phyloP scores from a whole-genome alignment of 30 jellyfish, hydroid and myxozoan genomes.

The Pseudorhiza aurosa region DNA sequence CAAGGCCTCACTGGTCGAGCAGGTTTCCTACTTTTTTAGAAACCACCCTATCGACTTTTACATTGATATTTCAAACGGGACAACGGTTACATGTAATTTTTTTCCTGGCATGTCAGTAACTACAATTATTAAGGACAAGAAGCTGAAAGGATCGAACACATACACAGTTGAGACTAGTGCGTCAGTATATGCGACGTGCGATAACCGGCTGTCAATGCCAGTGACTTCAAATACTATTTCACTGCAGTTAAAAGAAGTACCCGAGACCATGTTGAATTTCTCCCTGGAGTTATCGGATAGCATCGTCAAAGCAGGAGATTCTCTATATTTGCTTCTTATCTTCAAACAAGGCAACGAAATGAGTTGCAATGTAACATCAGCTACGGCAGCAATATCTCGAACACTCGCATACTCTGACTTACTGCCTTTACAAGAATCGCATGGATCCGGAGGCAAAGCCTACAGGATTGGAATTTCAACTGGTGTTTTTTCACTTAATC shows the following conservation, averaged over 20 bases:
- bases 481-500: slow-evolving; percentile 8
- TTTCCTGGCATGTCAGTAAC: too few species aligned
- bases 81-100: slow-evolving; percentile 27
- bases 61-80: slow-evolving; percentile 28
- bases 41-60: slow-evolving; percentile 35
- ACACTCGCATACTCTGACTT: slow-evolving; percentile 14
- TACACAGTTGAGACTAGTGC: neutral
- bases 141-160: neutral
- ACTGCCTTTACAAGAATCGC: slow-evolving; percentile 14
- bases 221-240: neutral
- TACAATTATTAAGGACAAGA: neutral
- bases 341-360: slow-evolving; percentile 39
- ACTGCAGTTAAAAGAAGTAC: slow-evolving; percentile 10
- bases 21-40: slow-evolving; percentile 28
- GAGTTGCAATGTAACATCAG: slow-evolving; percentile 29
- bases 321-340: slow-evolving; percentile 1
- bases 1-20: slow-evolving; percentile 22
- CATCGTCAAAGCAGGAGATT: neutral
- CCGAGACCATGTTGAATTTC: slow-evolving; percentile 34
- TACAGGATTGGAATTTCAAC: slow-evolving; percentile 15
- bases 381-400: slow-evolving; percentile 13
- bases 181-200: neutral
- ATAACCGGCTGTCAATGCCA: slow-evolving; percentile 7
- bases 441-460: slow-evolving; percentile 41
- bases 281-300: slow-evolving; percentile 22